A percentile compares a stretch with the other conserved stretches of the same genome.
phyloP scores from a whole-genome alignment of 2,797 vertebrate genomes.

The Helicolenus hilgendorfi region DNA sequence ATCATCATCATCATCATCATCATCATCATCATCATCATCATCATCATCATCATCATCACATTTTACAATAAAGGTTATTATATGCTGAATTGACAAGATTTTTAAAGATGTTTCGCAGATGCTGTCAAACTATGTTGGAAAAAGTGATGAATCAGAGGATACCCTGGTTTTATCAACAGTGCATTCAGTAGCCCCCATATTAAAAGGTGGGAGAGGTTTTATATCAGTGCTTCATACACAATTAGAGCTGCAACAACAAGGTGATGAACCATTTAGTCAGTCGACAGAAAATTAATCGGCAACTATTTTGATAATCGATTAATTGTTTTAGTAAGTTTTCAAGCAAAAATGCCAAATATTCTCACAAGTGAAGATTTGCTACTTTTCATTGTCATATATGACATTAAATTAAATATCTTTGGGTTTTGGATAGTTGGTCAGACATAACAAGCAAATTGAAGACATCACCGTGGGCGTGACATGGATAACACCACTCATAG shows the following conservation, averaged over 20 bases:
- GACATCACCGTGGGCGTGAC: too few relatives aligned
- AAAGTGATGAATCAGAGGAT: neutral
- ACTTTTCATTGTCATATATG: too few relatives aligned
- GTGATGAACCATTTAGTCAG: neutral
- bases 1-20: too few relatives aligned
- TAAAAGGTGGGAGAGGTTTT: neutral
- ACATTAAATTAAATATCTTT: too few relatives aligned
- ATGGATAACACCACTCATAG: neutral
- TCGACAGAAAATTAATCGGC: neutral
- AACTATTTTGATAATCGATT: neutral
- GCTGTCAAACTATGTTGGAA: neutral
- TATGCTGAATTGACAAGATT: neutral
- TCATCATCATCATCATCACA: neutral
- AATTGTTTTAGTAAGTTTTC: neutral
- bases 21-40: too few relatives aligned
- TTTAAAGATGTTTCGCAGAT: neutral
- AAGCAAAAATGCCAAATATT: neutral
- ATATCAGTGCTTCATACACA: neutral
- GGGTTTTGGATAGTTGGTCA: too few relatives aligned
- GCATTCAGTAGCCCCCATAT: neutral
- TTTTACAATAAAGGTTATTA: neutral
- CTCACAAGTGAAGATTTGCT: neutral
- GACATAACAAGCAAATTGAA: too few relatives aligned
- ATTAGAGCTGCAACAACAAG: neutral
- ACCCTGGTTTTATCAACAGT: neutral